Conservation (phyloP, 1,140 invertebrate genomes). For the Venturia canescens region DNA sequence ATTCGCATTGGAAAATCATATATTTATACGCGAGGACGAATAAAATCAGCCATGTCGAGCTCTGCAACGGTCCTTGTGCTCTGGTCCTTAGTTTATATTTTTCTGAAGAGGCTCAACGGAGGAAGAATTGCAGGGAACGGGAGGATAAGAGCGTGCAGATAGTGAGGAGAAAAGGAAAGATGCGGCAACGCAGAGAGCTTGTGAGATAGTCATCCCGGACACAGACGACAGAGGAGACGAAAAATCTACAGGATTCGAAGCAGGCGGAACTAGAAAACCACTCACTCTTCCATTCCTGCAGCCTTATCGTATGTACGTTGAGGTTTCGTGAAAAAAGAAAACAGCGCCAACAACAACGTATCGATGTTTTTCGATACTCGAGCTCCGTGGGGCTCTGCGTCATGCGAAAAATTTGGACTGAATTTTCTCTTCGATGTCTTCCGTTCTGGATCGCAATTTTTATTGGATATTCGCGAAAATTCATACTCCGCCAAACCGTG, state of each 20-base stretch:
- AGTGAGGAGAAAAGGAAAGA: not conserved
- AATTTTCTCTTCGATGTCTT: no score
- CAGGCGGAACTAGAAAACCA: slow-evolving; percentile 15
- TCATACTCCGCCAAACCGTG: no score
- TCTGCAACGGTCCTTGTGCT: not conserved
- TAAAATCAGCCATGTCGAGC: not conserved
- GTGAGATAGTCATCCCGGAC: slow-evolving; percentile 30
- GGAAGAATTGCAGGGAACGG: not conserved
- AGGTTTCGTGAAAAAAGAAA: no score
- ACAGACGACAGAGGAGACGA: slow-evolving; percentile 19
- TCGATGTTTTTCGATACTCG: no score
- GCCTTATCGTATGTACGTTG: not conserved
- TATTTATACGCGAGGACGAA: not conserved
- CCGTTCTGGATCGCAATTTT: no score
- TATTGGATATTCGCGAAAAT: no score
- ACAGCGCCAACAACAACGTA: no score
- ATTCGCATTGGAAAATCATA: not conserved
- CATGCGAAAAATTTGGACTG: no score
- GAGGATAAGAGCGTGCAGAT: not conserved
- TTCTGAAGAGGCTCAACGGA: not conserved
- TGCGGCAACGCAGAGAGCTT: not conserved
- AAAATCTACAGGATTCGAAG: slow-evolving; percentile 26
- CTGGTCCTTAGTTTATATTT: slow-evolving; percentile 24
- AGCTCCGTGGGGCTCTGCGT: no score
- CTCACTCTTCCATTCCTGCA: not conserved